Evolutionary conservation across 1,140 invertebrate genomes (phyloP).

Genomic region (Sminthurides bifidus): DNA sequence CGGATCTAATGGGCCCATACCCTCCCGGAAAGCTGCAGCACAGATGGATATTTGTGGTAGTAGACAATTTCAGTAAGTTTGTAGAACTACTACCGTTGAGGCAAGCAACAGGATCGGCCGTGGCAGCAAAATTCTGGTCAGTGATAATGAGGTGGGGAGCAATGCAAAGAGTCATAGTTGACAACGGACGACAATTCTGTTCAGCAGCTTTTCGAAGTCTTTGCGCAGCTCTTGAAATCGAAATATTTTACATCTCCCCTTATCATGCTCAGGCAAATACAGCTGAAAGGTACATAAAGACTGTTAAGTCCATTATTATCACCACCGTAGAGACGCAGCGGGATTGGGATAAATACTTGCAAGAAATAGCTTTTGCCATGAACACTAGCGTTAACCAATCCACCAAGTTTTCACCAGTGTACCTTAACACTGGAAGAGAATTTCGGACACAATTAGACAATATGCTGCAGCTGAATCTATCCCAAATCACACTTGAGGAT

Average conservation of each 20-base stretch:
- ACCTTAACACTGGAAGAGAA: not conserved
- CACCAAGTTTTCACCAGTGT: constrained; percentile 36
- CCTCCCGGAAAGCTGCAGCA: not conserved
- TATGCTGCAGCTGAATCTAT: not conserved
- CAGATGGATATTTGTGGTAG: constrained; percentile 21
- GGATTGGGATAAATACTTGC: constrained; percentile 34
- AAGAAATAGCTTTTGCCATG: constrained; percentile 37
- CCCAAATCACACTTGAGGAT: not conserved
- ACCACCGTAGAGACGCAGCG: constrained; percentile 14
- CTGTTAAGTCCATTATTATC: constrained; percentile 22
- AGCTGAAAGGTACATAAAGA: constrained; percentile 23
- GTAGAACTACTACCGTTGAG: constrained; percentile 25
- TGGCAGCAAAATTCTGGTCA: constrained; percentile 15
- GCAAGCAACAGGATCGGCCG: constrained; percentile 1
- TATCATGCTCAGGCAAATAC: constrained; percentile 29
- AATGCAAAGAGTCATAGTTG: constrained; percentile 23
- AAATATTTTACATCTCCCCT: constrained; percentile 14
- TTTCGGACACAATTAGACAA: not conserved
- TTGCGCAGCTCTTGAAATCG: constrained; percentile 4
- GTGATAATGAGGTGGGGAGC: constrained; percentile 32
- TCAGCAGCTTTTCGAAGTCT: constrained; percentile 11
- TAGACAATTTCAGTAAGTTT: constrained; percentile 28
- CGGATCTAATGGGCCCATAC: constrained; percentile 30
- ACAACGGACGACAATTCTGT: constrained; percentile 33
- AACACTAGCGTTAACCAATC: constrained; percentile 35